Conservation (phyloP, 2,113 vertebrate species). For the Candoia aspera region DNA sequence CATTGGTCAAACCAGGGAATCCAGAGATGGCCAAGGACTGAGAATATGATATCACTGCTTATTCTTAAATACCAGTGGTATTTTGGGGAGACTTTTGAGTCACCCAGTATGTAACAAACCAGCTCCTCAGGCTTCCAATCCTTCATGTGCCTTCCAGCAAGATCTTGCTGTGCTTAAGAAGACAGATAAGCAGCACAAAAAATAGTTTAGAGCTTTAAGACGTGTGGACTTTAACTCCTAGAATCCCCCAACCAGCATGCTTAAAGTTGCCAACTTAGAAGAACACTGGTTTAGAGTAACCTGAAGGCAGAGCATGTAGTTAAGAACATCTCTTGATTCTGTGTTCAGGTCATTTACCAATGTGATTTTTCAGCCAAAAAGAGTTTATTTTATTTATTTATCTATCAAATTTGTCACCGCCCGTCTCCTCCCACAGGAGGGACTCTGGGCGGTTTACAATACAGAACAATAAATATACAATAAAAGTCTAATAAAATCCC, state of each 20-base stretch:
- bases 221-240: neutral
- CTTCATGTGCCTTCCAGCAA: slow-evolving; percentile 13
- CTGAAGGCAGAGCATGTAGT: no score
- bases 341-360: neutral
- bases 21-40: neutral
- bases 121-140: neutral
- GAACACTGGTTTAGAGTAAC: neutral
- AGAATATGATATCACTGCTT: neutral
- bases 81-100: slow-evolving; percentile 1
- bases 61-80: neutral
- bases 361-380: no score
- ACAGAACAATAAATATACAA: no score
- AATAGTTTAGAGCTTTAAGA: neutral
- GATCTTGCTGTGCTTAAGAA: neutral
- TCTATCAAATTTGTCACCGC: no score
- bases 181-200: neutral
- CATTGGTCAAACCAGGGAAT: slow-evolving; percentile 9
- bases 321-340: neutral
- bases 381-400: no score
- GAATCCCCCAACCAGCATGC: neutral
- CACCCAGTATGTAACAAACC: neutral
- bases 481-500: no score
- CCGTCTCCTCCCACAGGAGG: no score
- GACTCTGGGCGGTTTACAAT: no score
- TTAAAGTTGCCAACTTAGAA: neutral